Percentiles rank a stretch among this genome's conserved stretches.
Conservation (phyloP, 2,888 invertebrate species). For the Drosophila mercatorum region DNA sequence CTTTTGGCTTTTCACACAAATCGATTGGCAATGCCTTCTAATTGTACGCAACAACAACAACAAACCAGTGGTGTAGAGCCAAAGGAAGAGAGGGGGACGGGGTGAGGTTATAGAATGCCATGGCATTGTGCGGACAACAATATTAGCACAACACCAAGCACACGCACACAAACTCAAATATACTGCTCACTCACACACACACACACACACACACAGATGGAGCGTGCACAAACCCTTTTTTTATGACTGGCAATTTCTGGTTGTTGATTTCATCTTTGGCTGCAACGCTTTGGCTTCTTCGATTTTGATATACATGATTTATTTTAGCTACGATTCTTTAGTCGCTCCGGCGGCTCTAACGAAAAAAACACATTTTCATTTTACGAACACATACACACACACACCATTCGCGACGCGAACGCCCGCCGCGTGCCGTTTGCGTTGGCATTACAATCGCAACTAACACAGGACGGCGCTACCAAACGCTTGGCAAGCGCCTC, state of each 20-base stretch:
- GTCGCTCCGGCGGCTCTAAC: slow-evolving; percentile 37
- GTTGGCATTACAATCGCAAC: slow-evolving; percentile 78
- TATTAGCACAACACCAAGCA: slow-evolving; percentile 68
- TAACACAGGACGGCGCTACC: slow-evolving; percentile 41
- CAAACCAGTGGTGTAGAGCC: slow-evolving; percentile 7
- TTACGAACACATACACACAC: slow-evolving; percentile 38
- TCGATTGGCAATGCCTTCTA: slow-evolving; percentile 80
- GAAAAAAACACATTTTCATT: slow-evolving; percentile 54
- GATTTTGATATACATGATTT: slow-evolving; percentile 74
- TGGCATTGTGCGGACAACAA: slow-evolving; percentile 60
- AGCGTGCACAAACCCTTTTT: slow-evolving; percentile 65
- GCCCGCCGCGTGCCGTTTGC: slow-evolving; percentile 70
- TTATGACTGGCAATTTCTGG: slow-evolving; percentile 78
- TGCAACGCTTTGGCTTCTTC: slow-evolving; percentile 67
- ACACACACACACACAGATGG: slow-evolving; percentile 5
- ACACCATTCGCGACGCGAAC: slow-evolving; percentile 68
- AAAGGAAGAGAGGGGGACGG: neutral
- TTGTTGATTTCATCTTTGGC: slow-evolving; percentile 80
- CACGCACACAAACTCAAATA: slow-evolving; percentile 20
- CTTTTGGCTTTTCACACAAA: slow-evolving; percentile 77
- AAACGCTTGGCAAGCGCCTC: slow-evolving; percentile 17
- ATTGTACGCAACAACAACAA: slow-evolving; percentile 68
- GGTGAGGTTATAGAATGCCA: slow-evolving; percentile 40
- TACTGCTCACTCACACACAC: neutral
- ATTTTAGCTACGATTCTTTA: slow-evolving; percentile 43